Base-by-base conservation (phyloP, 1,140 invertebrate species). In the Dendrolimus punctatus region DNA sequence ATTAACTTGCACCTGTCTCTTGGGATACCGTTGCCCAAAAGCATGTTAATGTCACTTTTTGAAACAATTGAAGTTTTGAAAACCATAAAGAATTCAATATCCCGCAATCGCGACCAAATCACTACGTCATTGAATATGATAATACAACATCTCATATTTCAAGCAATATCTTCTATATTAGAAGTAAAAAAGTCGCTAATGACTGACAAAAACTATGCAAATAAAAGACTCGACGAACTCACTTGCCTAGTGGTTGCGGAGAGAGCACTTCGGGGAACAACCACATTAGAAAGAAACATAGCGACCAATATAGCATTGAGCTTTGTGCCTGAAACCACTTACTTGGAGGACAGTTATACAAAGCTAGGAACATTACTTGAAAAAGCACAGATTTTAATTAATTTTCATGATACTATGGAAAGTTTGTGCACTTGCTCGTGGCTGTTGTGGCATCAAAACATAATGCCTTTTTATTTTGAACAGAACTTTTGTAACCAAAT, bases 11-110 rank as follows among this genome's bases (percentile, higher is more conserved):
- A 98, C 78, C 90, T 93, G 2, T 86, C 89, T 7, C 86, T 95
- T 40, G 89, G 91, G 43, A 91, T 92, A 70, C 93, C 96, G 9
- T 92, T 98, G 85, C 92, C 91, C 2, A 95, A 95, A 77, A 91
- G 90, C 37, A 90, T 92, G 41, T 91, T 96, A 5, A 87, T 94
- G 42, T 89, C 90, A 9, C 81, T 98, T 39, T 98, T 95, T 85
- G 90, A 91, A 73, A 84, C 97, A 7, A 89, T 96, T 40, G 95
- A 98, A 81, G 82, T 96, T 7, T 83, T 98, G 6, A 96, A 96
- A 85, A 90, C 91, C 8, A 89, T 97, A 63, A 90, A 94, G 76
- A 89, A 90, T 56, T 90, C 78, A 7, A 89, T 93, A 47, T 89
- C 87, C 5, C 80, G 90, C 45, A 89, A 94, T 73, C 88, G 88